Evolutionary conservation across 1,140 invertebrate species (phyloP).

Genomic region (Dryas iulia): DNA sequence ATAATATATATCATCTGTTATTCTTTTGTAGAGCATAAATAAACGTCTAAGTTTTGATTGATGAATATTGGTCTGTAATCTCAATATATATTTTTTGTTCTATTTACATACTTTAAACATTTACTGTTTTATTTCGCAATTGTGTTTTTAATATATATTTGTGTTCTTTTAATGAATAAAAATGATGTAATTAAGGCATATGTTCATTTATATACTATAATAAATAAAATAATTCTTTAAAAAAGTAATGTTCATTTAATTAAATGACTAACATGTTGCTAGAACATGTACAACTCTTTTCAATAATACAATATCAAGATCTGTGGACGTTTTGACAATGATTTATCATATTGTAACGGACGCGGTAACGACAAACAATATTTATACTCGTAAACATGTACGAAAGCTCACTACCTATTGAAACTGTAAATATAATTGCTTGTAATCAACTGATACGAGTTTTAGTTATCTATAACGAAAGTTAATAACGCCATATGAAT

Average conservation of each 20-base stretch:
- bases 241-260: neutral
- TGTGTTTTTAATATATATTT: neutral
- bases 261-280: neutral
- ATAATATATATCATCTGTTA: neutral
- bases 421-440: conserved; percentile 39
- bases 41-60: neutral
- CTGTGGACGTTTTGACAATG: conserved; percentile 3
- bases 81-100: neutral
- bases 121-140: neutral
- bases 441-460: conserved; percentile 33
- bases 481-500: conserved; percentile 39
- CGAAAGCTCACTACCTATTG: conserved; percentile 27
- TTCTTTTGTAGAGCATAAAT: neutral
- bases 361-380: conserved; percentile 18
- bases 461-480: conserved; percentile 33
- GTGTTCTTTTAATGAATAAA: no score
- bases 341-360: conserved; percentile 23
- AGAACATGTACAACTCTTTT: neutral
- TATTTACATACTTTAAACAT: neutral
- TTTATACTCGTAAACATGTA: conserved; percentile 24
- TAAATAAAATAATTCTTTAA: no score
- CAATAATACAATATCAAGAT: neutral
- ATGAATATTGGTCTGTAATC: neutral
- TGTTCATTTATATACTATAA: no score
- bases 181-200: no score